Evolutionary conservation across 2,113 vertebrate genomes (phyloP), one percentile per base, ranked within the genome.

Genomic region (Lota lota): DNA sequence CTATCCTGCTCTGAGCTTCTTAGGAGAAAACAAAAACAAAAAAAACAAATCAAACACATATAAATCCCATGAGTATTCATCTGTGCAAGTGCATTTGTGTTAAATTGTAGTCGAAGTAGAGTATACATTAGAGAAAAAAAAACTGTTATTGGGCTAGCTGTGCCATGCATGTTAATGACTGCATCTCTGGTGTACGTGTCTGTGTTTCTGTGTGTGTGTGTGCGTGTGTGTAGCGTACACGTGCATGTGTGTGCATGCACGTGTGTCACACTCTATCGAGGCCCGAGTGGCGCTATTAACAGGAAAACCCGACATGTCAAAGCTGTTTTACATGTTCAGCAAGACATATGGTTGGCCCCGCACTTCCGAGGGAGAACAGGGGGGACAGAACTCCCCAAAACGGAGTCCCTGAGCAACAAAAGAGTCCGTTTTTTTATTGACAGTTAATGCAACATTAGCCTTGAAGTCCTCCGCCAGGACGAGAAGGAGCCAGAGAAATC

Each of bases 361-460:
- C 18, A 33, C 28, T 33, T 33, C 28, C 4, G 1, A 33, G 28
- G 4, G 0, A 33, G 0, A 33, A 33, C 4, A 6, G 28, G 28
- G 84, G 59, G 58, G 57, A 22, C 66, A 82, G 57, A 68, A 66
- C 22, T 56, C 69, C 72, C 51, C 72, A 78, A 79, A 61, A 63
- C 69, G 60, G 40, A 17, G 8, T 80, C 85, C 78, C 83, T 36
- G 16, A 82, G 76, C 82, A 75, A 61, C 70, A 28, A 73, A 80
- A 66, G 75, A 71, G 74, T 79, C 72, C 74, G 67, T 77, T 75
- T 80, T 75, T 80, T 73, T 78, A 80, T 85, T 83, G 77, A 83
- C 84, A 85, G 70, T 69, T 62, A 84, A 77, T 79, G 79, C 76
- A 83, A 86, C 67, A 73, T 78, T 80, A 83, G 79, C 74, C 72